Evolutionary conservation across 2,113 vertebrate genomes (phyloP).

Genomic region (Peromyscus leucopus): DNA sequence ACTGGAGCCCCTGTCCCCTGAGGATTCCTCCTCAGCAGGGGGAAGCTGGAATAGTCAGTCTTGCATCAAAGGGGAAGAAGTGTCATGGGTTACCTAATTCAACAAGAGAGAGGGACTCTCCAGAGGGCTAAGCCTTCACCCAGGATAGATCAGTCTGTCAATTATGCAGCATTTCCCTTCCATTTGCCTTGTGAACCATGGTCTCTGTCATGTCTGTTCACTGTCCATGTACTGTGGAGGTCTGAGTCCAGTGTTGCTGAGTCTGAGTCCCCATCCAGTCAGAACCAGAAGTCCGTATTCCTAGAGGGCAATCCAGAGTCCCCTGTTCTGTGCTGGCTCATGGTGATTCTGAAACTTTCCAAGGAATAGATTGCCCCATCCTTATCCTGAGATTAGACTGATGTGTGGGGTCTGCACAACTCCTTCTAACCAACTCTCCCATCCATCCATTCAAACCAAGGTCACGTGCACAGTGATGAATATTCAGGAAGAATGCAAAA

Average conservation of each 20-base stretch:
- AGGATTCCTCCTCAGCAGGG: neutral
- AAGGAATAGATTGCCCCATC: neutral
- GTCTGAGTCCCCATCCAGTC: neutral
- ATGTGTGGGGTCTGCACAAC: neutral
- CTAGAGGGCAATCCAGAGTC: too few species aligned
- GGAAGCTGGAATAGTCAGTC: too few species aligned
- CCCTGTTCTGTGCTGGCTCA: neutral
- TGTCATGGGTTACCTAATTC: neutral
- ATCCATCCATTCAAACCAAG: neutral
- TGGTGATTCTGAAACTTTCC: neutral
- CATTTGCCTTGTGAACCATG: neutral
- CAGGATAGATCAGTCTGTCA: neutral
- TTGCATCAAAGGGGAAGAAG: neutral
- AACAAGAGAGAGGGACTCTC: neutral
- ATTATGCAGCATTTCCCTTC: neutral
- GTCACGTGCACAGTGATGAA: neutral
- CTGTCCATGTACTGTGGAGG: too few species aligned
- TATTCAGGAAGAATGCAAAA: neutral
- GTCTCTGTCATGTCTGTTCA: neutral
- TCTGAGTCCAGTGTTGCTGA: neutral
- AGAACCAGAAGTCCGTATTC: accelerated
- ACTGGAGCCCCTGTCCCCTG: neutral
- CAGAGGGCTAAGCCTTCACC: neutral
- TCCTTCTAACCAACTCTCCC: neutral
- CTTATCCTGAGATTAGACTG: neutral